Base-by-base conservation (phyloP, 2,888 invertebrate genomes). In the Drosophila rubida region DNA sequence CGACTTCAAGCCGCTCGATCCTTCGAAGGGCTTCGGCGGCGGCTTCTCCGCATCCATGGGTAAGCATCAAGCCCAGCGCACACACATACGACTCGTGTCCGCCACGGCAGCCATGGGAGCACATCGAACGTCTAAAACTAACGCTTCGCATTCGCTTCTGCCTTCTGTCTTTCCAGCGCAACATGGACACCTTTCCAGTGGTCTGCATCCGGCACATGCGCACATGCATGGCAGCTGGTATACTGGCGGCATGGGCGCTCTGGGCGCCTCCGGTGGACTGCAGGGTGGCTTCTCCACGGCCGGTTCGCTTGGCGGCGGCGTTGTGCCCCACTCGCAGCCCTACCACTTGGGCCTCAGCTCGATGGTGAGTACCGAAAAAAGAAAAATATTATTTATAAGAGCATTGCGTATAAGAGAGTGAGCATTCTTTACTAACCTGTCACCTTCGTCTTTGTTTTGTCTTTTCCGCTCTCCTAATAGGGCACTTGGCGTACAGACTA, bases 401-500 rank as follows among this genome's bases (percentile, higher is more conserved):
- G 74, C 19, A 14, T 13, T 19, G 2, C 11, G 25, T 41, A 41
- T 53, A 53, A 41, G 41, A 53, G 32, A 32, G n/a, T 8, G 51
- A 37, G 32, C 7, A n/a, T 16, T 53, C 45, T 59, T 68, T 69
- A 72, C 62, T 76, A 65, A 74, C 50, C n/a, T 53, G 64, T 19
- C 27, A 58, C 65, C 42, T 55, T n/a, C 11, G n/a, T 37, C 51
- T 60, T 25, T 25, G 6, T 25, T 6, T 6, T 25, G 6, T 3
- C 41, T 74, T 70, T 37, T 37, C 62, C 35, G 32, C 57, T 68
- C 54, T 69, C 41, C 50, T 14, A 48, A 90, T 92, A 97, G 97
- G 95, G 96, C 92, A 96, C 97, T 90, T 97, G 97, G 97, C 95
- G 97, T 93, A 96, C 96, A 90, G 97, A 97, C 93, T 97, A 97